A percentile compares a stretch with the other conserved stretches of the same genome.
Evolutionary conservation across 2,888 invertebrate species (phyloP).

Genomic region (Apodemia mormo): DNA sequence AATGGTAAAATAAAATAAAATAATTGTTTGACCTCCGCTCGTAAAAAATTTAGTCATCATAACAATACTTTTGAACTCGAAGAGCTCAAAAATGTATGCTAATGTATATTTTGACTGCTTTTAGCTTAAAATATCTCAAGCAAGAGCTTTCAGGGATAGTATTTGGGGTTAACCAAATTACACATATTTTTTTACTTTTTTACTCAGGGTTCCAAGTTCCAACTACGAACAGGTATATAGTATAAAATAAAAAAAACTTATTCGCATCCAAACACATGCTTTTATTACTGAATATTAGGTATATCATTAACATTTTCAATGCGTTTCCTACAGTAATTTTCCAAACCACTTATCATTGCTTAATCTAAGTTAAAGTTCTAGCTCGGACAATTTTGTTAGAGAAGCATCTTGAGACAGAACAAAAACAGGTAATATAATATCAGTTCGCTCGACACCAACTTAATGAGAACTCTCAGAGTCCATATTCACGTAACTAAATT

Average conservation of each 20-base stretch:
- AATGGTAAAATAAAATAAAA: too few relatives aligned
- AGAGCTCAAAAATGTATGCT: too few relatives aligned
- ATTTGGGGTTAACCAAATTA: too few relatives aligned
- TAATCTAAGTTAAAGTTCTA: conserved; percentile 60
- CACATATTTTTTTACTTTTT: too few relatives aligned
- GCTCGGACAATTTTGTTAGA: conserved; percentile 68
- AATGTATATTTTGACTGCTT: too few relatives aligned
- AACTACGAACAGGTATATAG: not conserved
- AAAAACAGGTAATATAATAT: not conserved
- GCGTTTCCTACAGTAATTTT: conserved; percentile 70
- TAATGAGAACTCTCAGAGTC: not conserved
- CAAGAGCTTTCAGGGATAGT: too few relatives aligned
- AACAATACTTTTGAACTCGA: too few relatives aligned
- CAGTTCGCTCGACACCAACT: not conserved
- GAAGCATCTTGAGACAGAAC: conserved; percentile 18
- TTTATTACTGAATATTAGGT: conserved; percentile 64
- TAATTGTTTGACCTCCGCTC: too few relatives aligned
- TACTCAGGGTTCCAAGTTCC: too few relatives aligned
- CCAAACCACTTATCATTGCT: conserved; percentile 72
- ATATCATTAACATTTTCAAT: conserved; percentile 66
- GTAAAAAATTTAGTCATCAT: too few relatives aligned
- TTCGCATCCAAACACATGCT: conserved; percentile 71
- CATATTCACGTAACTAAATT: too few relatives aligned
- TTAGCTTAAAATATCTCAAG: too few relatives aligned
- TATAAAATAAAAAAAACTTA: conserved; percentile 39